Evolutionary conservation across 2,888 invertebrate species (phyloP).

Genomic region (Tetranychus piercei): DNA sequence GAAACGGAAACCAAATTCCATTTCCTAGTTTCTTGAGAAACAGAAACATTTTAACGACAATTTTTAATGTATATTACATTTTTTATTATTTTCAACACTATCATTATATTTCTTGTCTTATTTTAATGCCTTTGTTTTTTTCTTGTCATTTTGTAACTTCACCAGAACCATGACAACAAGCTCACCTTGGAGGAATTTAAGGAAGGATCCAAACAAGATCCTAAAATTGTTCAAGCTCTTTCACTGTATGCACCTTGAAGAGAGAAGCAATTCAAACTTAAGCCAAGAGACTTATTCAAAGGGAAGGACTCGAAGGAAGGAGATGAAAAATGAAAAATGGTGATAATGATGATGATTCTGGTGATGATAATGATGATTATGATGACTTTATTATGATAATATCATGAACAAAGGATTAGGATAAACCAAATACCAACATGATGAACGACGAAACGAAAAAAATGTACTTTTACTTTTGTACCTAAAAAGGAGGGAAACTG

Average conservation of each 20-base stretch:
- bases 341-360: too few species aligned
- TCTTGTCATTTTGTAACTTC: constrained; percentile 6
- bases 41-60: background rate
- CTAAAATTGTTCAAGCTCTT: constrained; percentile 88
- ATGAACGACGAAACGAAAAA: too few species aligned
- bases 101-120: constrained; percentile 4
- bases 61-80: background rate
- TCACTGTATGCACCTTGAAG: constrained; percentile 34
- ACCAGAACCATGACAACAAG: constrained; percentile 75
- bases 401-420: too few species aligned
- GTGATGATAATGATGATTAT: too few species aligned
- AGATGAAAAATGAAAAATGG: background rate
- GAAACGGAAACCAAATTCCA: background rate
- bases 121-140: background rate
- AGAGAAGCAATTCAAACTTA: background rate
- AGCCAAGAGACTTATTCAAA: background rate
- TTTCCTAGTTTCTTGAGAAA: background rate
- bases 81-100: constrained; percentile 2
- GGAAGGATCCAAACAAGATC: constrained; percentile 94
- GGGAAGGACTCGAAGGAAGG: background rate
- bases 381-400: too few species aligned
- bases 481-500: too few species aligned
- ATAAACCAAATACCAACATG: too few species aligned
- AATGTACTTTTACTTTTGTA: too few species aligned
- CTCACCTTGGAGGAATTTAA: constrained; percentile 87